Evolutionary conservation across 2,888 invertebrate genomes (phyloP).

Genomic region (Synanthedon tipuliformis): DNA sequence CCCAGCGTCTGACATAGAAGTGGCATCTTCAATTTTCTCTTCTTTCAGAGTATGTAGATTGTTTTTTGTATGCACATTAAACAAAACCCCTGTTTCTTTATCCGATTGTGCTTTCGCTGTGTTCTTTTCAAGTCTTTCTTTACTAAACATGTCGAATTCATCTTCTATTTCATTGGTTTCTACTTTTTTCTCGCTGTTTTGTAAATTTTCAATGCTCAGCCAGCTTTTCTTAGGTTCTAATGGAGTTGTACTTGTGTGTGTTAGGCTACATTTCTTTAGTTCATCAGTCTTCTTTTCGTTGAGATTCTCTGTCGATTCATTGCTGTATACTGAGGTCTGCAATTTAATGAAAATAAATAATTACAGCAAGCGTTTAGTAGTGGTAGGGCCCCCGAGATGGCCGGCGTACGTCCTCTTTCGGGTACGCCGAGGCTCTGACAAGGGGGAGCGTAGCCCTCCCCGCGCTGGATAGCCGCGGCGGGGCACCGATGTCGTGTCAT

Average conservation of each 20-base stretch:
- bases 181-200: slow-evolving; percentile 6
- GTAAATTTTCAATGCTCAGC: slow-evolving; percentile 38
- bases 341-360: background rate
- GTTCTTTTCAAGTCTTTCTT: slow-evolving; percentile 48
- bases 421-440: no score
- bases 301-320: slow-evolving; percentile 39
- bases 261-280: slow-evolving; percentile 17
- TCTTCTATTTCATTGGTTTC: slow-evolving; percentile 42
- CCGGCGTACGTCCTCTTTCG: no score
- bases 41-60: slow-evolving; percentile 49
- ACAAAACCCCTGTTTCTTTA: slow-evolving; percentile 37
- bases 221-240: slow-evolving; percentile 47
- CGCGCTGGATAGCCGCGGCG: no score
- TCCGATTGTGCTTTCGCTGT: slow-evolving; percentile 27
- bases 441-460: no score
- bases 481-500: no score
- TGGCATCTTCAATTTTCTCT: slow-evolving; percentile 37
- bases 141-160: slow-evolving; percentile 59
- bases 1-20: slow-evolving; percentile 33
- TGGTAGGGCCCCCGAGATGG: no score
- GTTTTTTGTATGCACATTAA: slow-evolving; percentile 36
- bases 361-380: no score
- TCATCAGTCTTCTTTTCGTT: slow-evolving; percentile 28
- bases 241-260: slow-evolving; percentile 39
- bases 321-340: slow-evolving; percentile 51